These are phyloP conservation scores for Steinernema scapterisci DNA, from an alignment of 2,888 invertebrate species.

Conservation along the genomic window DNA sequence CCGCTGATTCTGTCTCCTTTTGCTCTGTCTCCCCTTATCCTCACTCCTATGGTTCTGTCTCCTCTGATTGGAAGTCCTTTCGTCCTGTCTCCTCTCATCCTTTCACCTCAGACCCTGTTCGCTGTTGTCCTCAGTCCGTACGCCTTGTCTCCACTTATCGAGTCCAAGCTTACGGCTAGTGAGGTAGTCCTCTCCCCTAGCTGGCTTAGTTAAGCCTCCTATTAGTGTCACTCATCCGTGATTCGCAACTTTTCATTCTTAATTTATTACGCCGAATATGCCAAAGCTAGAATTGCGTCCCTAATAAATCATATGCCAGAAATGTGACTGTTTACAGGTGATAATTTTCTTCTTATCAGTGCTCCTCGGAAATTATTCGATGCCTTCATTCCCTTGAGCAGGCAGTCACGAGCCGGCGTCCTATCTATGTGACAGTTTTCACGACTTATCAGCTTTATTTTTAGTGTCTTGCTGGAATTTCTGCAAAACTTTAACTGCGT, in stretches of 20 bases:
- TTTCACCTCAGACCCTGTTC: slow-evolving; percentile 63
- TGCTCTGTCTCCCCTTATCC: slow-evolving; percentile 59
- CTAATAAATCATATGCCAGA: slow-evolving; percentile 48
- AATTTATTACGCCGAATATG: background rate
- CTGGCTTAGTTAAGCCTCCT: slow-evolving; percentile 55
- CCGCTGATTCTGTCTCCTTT: slow-evolving; percentile 62
- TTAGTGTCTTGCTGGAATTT: too few species aligned
- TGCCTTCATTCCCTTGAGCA: too few species aligned
- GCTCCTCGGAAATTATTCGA: too few species aligned
- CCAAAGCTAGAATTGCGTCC: background rate
- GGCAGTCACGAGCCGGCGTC: too few species aligned
- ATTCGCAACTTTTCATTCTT: background rate
- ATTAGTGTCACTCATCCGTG: background rate
- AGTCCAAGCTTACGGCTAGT: slow-evolving; percentile 59
- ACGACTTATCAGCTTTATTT: too few species aligned
- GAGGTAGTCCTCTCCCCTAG: slow-evolving; percentile 64
- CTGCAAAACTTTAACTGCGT: too few species aligned
- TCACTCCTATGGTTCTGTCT: slow-evolving; percentile 58
- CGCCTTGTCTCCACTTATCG: slow-evolving; percentile 62
- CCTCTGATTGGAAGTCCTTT: slow-evolving; percentile 57
- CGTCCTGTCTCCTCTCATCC: slow-evolving; percentile 62
- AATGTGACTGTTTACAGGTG: too few species aligned
- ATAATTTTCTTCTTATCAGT: too few species aligned
- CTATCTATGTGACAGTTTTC: too few species aligned
- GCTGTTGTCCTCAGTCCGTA: slow-evolving; percentile 64